Evolutionary conservation across 2,888 invertebrate genomes (phyloP), one percentile per base, ranked within the genome.

Genomic region (Drosophila meridionalis): DNA sequence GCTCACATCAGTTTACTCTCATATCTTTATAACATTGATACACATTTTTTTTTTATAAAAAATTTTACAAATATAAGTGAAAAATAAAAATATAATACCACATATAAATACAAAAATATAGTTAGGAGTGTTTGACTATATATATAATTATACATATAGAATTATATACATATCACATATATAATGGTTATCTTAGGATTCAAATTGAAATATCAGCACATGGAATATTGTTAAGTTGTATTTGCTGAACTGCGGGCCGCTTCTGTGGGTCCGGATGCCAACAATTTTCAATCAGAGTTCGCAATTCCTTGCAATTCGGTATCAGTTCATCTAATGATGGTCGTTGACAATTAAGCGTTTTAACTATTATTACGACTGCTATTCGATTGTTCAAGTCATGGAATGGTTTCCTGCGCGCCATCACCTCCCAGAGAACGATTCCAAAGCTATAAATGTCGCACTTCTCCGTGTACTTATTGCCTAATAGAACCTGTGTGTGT

Each of bases 361-460:
- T 0, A 38, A 9, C 0, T 8, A 26, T 52, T 1, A 14, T 26
- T 43, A 2, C 28, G 0, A 2, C 3, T 8, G 2, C 1, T 9
- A 0, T 4, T 4, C 0, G 26, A 38, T 61, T 55, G 9, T 9
- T 0, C 30, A 59, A 30, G 9, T 74, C 26, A 47, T 73, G 34
- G 28, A 64, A 74, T 8, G 70, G 70, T n/a, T 11, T 40, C 52
- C 36, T 43, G 7, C 47, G 36, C 0, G 36, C 26, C 36, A 57
- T 14, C n/a, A 63, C 47, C 14, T 76, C 70, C 63, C 60, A 66
- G 0, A 76, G 36, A 6, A 66, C 26, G 38, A 75, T 70, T 4
- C 52, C 75, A 7, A 70, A 57, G 34, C 75, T 76, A 32, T 28
- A 76, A 12, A 70, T 66, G 26, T 75, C 75, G 32, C 56, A 50